Evolutionary conservation across 1,140 invertebrate species (phyloP), one percentile per base, ranked within the genome.

Genomic region (Drosophila subpulchrella): DNA sequence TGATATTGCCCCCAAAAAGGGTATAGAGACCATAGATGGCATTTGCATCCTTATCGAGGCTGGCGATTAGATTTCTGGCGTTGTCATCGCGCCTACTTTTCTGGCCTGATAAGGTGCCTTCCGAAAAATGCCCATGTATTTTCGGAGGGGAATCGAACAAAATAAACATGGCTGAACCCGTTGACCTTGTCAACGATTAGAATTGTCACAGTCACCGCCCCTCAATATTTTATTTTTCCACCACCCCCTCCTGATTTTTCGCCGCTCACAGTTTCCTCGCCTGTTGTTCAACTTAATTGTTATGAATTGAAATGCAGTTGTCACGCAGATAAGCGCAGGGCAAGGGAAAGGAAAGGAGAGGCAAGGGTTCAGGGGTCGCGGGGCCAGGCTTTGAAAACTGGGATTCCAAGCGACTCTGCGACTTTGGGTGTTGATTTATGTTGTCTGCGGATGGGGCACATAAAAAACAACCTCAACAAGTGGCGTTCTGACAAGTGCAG

Each of bases 291-390:
- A 72, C 51, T 79, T 86, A 86, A 86, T 86, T 86, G 75, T 88
- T 88, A 86, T 86, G 82, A 86, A 86, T 88, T 86, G 83, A 86
- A 86, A 88, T 88, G 75, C 70, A 82, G 63, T 88, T 82, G 65
- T 81, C 47, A 62, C 76, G 42, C 34, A 63, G 75, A 81, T 82
- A 82, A 78, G 68, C 20, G 7, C 32, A 10, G 27, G 27, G 20
- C 20, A 20, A 20, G 2, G 0, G 20, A 32, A 32, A 32, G n/a
- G 41, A 42, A 24, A 11, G 12, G n/a, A 30, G 20, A 67, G 48
- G 42, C 58, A 42, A 47, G 60, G 72, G 73, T 75, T 60, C 54
- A 34, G 48, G 55, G 78, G 47, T 78, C 66, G 41, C 6, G 30
- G 47, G 44, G 38, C 74, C 30, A n/a, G 27, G 51, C 30, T 27